Evolutionary conservation across 2,113 vertebrate species (phyloP).

Genomic region (Caranx ignobilis): DNA sequence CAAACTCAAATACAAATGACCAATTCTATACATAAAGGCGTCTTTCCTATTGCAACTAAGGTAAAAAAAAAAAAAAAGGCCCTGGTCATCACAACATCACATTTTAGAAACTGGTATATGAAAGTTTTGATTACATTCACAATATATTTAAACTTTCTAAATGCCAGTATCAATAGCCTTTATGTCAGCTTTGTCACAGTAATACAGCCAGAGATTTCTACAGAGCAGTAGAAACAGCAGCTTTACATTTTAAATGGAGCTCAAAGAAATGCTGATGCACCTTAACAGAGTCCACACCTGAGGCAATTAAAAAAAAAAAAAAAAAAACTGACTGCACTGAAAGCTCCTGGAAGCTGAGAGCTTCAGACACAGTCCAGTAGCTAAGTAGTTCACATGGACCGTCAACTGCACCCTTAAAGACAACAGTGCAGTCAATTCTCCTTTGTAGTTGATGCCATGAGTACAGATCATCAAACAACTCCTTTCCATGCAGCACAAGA

Average conservation of each 20-base stretch:
- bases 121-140: neutral
- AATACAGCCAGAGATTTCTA: neutral
- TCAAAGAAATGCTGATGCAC: constrained; percentile 12
- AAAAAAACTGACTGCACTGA: neutral
- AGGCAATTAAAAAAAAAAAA: neutral
- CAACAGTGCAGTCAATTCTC: neutral
- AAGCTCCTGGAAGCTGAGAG: neutral
- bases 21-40: too few species aligned
- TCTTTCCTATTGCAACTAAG: too few species aligned
- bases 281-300: neutral
- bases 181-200: neutral
- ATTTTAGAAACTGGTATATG: neutral
- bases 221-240: neutral
- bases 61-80: too few species aligned
- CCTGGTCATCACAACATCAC: too few species aligned
- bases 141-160: neutral
- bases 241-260: neutral
- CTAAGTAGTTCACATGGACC: neutral
- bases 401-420: neutral
- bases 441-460: neutral
- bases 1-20: too few species aligned
- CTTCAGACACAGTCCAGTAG: neutral
- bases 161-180: neutral
- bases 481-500: neutral
- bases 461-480: neutral